Evolutionary conservation across 2,888 invertebrate genomes (phyloP).

Genomic region (Sinodicranocentrus sp.): DNA sequence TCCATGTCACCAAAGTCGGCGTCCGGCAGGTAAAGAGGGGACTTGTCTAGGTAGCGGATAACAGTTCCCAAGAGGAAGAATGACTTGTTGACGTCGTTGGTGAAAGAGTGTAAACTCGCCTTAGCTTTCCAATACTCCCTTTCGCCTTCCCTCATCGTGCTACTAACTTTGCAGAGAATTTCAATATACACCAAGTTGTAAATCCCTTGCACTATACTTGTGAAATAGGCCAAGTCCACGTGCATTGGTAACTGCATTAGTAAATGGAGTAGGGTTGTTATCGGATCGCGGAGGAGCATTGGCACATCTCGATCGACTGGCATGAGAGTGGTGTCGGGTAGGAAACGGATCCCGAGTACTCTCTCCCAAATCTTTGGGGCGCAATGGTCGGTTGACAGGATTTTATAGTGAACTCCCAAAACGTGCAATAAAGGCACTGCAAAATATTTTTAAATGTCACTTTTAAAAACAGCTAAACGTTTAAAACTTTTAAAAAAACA

Average conservation of each 20-base stretch:
- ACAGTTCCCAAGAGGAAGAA: slow-evolving; percentile 77
- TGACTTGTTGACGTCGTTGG: slow-evolving; percentile 71
- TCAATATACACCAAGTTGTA: slow-evolving; percentile 95
- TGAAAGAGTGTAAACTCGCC: slow-evolving; percentile 58
- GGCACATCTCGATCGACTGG: slow-evolving; percentile 84
- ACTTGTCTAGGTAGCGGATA: slow-evolving; percentile 81
- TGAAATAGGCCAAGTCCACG: slow-evolving; percentile 93
- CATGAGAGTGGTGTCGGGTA: slow-evolving; percentile 76
- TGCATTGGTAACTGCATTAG: slow-evolving; percentile 90
- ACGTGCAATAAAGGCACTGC: slow-evolving; percentile 93
- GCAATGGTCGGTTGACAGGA: slow-evolving; percentile 75
- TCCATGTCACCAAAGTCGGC: slow-evolving; percentile 77
- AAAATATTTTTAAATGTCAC: slow-evolving; percentile 75
- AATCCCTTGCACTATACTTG: slow-evolving; percentile 90
- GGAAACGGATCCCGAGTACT: slow-evolving; percentile 75
- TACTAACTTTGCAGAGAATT: slow-evolving; percentile 89
- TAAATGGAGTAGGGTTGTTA: slow-evolving; percentile 91
- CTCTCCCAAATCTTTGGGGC: slow-evolving; percentile 77
- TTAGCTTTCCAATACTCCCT: slow-evolving; percentile 79
- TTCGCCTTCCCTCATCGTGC: slow-evolving; percentile 84
- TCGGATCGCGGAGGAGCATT: slow-evolving; percentile 90
- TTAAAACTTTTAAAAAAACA: neutral
- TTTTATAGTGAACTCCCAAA: slow-evolving; percentile 85
- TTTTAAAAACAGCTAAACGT: slow-evolving; percentile 13
- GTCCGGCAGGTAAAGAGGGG: slow-evolving; percentile 84